Evolutionary conservation across 2,888 invertebrate genomes (phyloP).

Genomic region (Synergus itoensis): DNA sequence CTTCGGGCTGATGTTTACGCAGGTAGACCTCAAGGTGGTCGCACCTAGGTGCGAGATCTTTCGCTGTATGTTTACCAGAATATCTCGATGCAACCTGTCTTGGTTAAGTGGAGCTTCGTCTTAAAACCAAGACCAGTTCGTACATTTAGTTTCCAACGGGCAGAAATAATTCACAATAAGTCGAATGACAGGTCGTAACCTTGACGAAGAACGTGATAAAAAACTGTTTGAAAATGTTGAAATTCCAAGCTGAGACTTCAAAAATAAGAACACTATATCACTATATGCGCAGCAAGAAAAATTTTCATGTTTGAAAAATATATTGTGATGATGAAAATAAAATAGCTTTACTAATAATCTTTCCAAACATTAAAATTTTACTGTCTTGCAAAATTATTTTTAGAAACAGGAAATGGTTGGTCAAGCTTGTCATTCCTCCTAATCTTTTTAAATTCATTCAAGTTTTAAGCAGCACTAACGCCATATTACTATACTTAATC

Average conservation of each 20-base stretch:
- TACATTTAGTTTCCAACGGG: conserved; percentile 18
- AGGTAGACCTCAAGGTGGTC: conserved; percentile 74
- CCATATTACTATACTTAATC: conserved; percentile 14
- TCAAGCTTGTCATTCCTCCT: neutral
- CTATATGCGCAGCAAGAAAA: neutral
- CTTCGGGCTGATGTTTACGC: conserved; percentile 73
- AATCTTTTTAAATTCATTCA: neutral
- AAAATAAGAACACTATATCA: neutral
- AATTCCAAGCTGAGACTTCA: neutral
- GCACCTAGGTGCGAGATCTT: conserved; percentile 78
- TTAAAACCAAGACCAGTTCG: conserved; percentile 33
- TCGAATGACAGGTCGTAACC: neutral
- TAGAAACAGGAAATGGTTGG: neutral
- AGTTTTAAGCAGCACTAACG: conserved; percentile 5
- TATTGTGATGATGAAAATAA: neutral
- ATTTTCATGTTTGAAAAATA: neutral
- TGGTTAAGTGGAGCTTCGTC: conserved; percentile 52
- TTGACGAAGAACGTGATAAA: neutral
- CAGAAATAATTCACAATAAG: conserved; percentile 21
- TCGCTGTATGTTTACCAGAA: conserved; percentile 75
- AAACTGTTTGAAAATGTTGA: neutral
- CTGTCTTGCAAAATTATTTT: neutral
- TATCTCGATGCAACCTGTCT: conserved; percentile 75
- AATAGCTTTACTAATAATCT: neutral
- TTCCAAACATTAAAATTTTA: neutral